Evolutionary conservation across 2,888 invertebrate genomes (phyloP), one percentile per base, ranked within the genome.

Genomic region (Adelphocoris suturalis): DNA sequence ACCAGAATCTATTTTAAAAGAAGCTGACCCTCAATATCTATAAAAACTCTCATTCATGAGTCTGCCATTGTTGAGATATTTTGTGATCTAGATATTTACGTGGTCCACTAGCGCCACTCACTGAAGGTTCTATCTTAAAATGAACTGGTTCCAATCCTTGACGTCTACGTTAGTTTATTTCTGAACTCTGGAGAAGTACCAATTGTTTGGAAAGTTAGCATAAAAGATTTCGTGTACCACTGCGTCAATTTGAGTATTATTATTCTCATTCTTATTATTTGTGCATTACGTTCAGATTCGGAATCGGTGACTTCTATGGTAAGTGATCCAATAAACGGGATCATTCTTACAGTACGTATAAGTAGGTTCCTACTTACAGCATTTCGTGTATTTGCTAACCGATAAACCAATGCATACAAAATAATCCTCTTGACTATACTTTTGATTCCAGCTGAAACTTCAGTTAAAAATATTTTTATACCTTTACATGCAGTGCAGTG

Each of bases 11-110:
- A 78, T 78, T 78, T 78, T 78, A 46, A 28, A 78, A 37, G 47
- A 68, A 11, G 68, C 23, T 47, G 78, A 78, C 76, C 78, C 78
- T 78, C 78, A 78, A 78, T 19, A n/a, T 78, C 37, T 78, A 47
- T 46, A 46, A 78, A 78, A 37, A 78, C 23, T 23, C 68, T 68
- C 68, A 68, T 68, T 68, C 68, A 68, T 23, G 68, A 68, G 68
- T 12, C 27, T 23, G 68, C 23, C 68, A 68, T 68, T 68, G 27
- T 68, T 68, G 68, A 11, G 27, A 68, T 68, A 68, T 68, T 68
- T 23, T 13, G n/a, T 11, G 9, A 68, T 68, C 68, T 11, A 68
- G 13, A 68, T 68, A 27, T 68, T 68, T 68, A 23, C 68, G 68
- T 68, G 68, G 12, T 23, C 68, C 5, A 68, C 11, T 68, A 12